Base-by-base conservation (phyloP, 2,797 vertebrate species). In the Trachops cirrhosus region DNA sequence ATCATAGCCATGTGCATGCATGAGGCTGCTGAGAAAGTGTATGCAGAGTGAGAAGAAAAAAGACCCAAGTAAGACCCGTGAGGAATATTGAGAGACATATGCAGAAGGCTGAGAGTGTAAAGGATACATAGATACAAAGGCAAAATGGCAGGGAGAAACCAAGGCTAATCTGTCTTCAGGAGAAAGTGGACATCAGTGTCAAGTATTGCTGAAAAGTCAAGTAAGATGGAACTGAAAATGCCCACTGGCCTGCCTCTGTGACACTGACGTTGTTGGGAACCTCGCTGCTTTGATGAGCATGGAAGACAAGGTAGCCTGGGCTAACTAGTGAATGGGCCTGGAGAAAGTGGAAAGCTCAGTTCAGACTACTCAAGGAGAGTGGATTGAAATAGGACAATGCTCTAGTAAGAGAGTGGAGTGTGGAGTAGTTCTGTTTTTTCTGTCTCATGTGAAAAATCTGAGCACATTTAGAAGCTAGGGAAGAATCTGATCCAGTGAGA, bases 211-310 rank as follows among this genome's bases (percentile, higher is more conserved):
- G 32, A 21, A 26, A 39, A 9, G 32, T 4, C 59, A 11, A 29
- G 68, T 6, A 8, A 52, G 44, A 46, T 3, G 54, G 6, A 68
- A 77, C 12, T 41, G 37, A 39, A 80, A 75, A 68, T 4, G 9
- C 32, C 9, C 41, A 0, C 24, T 8, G 34, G 44, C 24, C 7
- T 19, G 44, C 24, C 7, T 19, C 39, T 1, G 1, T 12, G 9
- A 15, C 10, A 5, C 32, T 4, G 29, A 1, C 0, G 0, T 6
- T 5, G 0, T 0, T 2, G 21, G 39, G 0, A 26, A 29, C 16
- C 34, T 54, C 34, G 2, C 18, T 44, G 26, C 21, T 41, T 50
- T 10, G 6, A 39, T 26, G 41, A 18, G 15, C 74, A 14, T 0
- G 41, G 46, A 22, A 46, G 84, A 57, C 26, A 11, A 1, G 3